Base-by-base conservation (phyloP, 2,797 vertebrate species). In the Astyanax mexicanus region DNA sequence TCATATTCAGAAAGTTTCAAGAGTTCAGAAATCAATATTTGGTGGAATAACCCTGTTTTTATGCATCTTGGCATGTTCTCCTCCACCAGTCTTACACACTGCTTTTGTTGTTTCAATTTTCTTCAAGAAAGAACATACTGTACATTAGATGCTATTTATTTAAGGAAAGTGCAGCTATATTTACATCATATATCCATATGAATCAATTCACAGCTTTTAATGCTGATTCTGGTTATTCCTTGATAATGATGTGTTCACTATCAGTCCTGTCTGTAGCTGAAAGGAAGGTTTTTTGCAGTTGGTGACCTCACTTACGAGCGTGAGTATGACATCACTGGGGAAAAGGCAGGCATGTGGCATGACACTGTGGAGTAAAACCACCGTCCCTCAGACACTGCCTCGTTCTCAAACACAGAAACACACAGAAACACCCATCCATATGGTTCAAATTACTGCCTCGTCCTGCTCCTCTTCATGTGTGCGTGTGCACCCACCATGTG, bases 391-490 rank as follows among this genome's bases (percentile, higher is more conserved):
- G 42, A 62, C 35, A 40, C 21, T 17, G 58, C 49, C 27, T 60
- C 44, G 60, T 68, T 78, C 52, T 75, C 57, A 61, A 32, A 69
- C 71, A 23, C 51, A 67, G n/a, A n/a, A n/a, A n/a, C n/a, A n/a
- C n/a, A n/a, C n/a, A n/a, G 15, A 23, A 67, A 52, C 60, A 58
- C 57, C 51, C 21, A 2, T 76, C 79, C 84, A 80, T 78, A 67
- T 84, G 82, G 75, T 80, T 81, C 69, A 69, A 57, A 84, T 85
- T 82, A 84, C 76, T 23, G 57, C 51, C 29, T 52, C n/a, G n/a
- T n/a, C n/a, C n/a, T n/a, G n/a, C n/a, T n/a, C n/a, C n/a, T n/a
- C n/a, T n/a, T n/a, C n/a, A n/a, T n/a, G n/a, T n/a, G n/a, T n/a
- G n/a, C n/a, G n/a, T n/a, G n/a, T n/a, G n/a, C n/a, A n/a, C n/a